A percentile compares a stretch with the other conserved stretches of the same genome.
Conservation (phyloP, 2,888 invertebrate species). For the Cryptophagus acutangulus region DNA sequence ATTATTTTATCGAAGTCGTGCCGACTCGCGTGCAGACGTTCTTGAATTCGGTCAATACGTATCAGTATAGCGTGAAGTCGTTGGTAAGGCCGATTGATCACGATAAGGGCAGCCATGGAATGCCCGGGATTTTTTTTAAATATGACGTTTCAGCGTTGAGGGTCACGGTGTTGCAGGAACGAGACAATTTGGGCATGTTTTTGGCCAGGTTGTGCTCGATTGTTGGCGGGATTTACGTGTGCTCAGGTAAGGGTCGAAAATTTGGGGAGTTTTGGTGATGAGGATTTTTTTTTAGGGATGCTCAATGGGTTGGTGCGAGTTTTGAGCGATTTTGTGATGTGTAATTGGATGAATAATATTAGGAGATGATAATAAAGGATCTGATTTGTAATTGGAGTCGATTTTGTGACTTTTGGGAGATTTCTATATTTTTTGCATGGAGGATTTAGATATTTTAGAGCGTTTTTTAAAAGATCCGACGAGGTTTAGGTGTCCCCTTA, state of each 20-base stretch:
- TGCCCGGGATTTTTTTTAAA: conserved; percentile 91
- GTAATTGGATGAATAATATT: conserved; percentile 29
- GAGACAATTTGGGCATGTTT: conserved; percentile 74
- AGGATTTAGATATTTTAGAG: too few relatives aligned
- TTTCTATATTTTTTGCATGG: too few relatives aligned
- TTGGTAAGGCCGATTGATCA: conserved; percentile 73
- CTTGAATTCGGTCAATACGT: conserved; percentile 69
- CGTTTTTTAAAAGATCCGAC: too few relatives aligned
- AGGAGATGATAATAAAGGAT: too few relatives aligned
- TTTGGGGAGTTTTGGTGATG: too few relatives aligned
- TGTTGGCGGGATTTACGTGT: conserved; percentile 88
- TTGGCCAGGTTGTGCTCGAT: conserved; percentile 84
- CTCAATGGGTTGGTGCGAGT: conserved; percentile 36
- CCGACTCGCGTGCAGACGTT: conserved; percentile 88
- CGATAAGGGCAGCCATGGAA: conserved; percentile 79
- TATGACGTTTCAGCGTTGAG: conserved; percentile 90
- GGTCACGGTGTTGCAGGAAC: conserved; percentile 74
- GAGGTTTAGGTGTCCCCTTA: too few relatives aligned
- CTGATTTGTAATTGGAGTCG: too few relatives aligned
- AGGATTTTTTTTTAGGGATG: conserved; percentile 35
- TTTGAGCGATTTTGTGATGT: conserved; percentile 32
- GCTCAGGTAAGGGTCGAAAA: too few relatives aligned
- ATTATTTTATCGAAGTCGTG: conserved; percentile 94
- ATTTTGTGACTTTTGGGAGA: too few relatives aligned
- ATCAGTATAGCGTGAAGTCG: conserved; percentile 92